Evolutionary conservation across 2,113 vertebrate species (phyloP).

Genomic region (Pituophis catenifer): DNA sequence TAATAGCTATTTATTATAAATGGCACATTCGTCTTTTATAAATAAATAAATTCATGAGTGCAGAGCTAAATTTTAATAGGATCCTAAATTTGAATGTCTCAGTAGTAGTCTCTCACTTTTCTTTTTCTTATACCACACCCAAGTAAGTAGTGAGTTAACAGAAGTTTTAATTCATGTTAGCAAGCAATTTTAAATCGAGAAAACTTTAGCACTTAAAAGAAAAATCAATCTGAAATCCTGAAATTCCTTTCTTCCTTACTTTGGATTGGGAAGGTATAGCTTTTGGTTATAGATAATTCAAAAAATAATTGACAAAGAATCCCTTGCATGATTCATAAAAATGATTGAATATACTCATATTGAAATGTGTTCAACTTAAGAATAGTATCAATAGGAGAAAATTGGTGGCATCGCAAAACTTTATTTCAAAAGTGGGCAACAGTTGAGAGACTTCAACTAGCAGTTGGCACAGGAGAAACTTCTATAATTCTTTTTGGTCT

Average conservation of each 20-base stretch:
- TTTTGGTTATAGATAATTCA: background rate
- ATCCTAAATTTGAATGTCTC: background rate
- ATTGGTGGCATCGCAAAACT: background rate
- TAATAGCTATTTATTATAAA: background rate
- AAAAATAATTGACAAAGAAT: background rate
- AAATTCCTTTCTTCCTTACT: background rate
- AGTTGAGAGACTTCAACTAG: background rate
- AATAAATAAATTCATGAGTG: background rate
- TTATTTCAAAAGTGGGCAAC: background rate
- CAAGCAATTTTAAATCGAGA: background rate
- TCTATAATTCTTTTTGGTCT: background rate
- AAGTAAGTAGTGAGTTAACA: background rate
- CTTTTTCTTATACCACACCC: background rate
- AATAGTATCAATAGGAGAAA: background rate
- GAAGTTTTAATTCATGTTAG: background rate
- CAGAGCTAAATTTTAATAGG: background rate
- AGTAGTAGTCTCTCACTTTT: background rate
- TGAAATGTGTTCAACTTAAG: background rate
- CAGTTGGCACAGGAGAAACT: background rate
- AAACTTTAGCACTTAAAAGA: background rate
- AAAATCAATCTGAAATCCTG: background rate
- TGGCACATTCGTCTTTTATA: conserved; percentile 20
- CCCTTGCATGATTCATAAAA: background rate
- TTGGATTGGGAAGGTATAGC: background rate
- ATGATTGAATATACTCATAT: background rate